Percentiles rank a stretch among this genome's conserved stretches.
Evolutionary conservation across 2,797 vertebrate species (phyloP).

Genomic region (Leptodactylus fallax): DNA sequence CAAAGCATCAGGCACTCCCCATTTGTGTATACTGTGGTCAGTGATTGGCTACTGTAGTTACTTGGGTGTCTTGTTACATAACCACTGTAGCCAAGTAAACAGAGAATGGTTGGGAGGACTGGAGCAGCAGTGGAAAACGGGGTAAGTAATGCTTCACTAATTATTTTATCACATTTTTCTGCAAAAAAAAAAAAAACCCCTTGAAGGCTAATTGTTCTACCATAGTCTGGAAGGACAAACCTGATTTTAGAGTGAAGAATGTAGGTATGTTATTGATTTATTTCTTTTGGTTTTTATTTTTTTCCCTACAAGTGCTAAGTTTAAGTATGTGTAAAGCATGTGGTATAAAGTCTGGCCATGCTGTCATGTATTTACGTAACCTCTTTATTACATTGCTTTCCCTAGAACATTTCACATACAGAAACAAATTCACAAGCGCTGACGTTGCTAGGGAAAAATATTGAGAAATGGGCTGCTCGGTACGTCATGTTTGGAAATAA

Average conservation of each 20-base stretch:
- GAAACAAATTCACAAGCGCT: background rate
- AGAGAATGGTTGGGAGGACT: too few relatives aligned
- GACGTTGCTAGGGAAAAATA: background rate
- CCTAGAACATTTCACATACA: background rate
- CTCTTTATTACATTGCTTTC: conserved; percentile 28
- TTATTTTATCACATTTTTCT: too few relatives aligned
- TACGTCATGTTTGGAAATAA: background rate
- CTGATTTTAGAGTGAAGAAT: background rate
- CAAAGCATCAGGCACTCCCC: too few relatives aligned
- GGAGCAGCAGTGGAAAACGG: too few relatives aligned
- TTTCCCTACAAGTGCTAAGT: conserved; percentile 15
- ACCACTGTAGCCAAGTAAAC: too few relatives aligned
- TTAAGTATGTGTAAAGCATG: conserved; percentile 27
- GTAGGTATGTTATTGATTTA: background rate
- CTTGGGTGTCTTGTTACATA: too few relatives aligned
- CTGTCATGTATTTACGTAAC: conserved; percentile 40
- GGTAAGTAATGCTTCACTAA: too few relatives aligned
- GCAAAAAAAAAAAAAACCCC: too few relatives aligned
- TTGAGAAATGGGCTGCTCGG: conserved; percentile 1
- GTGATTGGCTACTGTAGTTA: too few relatives aligned
- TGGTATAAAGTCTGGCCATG: conserved; percentile 14
- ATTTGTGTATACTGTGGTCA: too few relatives aligned
- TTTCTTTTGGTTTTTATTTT: background rate
- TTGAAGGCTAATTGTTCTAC: background rate
- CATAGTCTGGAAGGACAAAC: background rate